Conservation (phyloP, 2,113 vertebrate species). For the Dolichotis patagonum region DNA sequence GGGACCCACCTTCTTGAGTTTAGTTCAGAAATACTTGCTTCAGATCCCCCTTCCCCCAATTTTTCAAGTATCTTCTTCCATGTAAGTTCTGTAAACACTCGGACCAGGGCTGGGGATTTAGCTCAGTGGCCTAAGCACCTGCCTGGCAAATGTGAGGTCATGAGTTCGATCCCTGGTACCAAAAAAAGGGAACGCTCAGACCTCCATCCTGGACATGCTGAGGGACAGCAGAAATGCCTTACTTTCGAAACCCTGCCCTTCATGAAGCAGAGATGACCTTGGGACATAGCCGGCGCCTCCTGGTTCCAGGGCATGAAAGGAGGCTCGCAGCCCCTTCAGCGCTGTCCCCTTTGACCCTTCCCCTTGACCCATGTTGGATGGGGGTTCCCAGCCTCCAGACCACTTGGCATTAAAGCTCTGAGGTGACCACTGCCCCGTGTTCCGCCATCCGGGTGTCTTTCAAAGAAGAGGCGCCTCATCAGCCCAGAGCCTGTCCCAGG, state of each 20-base stretch:
- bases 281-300: slow-evolving; percentile 26
- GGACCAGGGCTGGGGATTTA: too few species aligned
- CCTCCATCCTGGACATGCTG: slow-evolving; percentile 29
- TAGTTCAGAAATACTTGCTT: slow-evolving; percentile 75
- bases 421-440: slow-evolving; percentile 88
- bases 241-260: slow-evolving; percentile 57
- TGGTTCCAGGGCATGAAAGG: slow-evolving; percentile 81
- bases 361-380: slow-evolving; percentile 89
- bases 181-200: neutral
- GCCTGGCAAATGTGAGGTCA: too few species aligned
- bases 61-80: slow-evolving; percentile 53
- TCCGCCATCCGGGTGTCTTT: slow-evolving; percentile 92
- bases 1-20: neutral
- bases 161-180: too few species aligned
- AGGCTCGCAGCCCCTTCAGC: slow-evolving; percentile 91
- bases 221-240: slow-evolving; percentile 23
- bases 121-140: too few species aligned
- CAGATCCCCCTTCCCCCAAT: slow-evolving; percentile 73
- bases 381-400: slow-evolving; percentile 90
- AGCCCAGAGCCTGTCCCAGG: slow-evolving; percentile 85
- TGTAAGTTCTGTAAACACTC: neutral
- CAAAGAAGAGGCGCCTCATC: slow-evolving; percentile 94
- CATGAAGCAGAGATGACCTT: slow-evolving; percentile 47
- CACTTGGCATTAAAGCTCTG: slow-evolving; percentile 90
- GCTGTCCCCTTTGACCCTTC: slow-evolving; percentile 93